Evolutionary conservation across 1,140 invertebrate genomes (phyloP), one percentile per base, ranked within the genome.

Genomic region (Onthophagus taurus): DNA sequence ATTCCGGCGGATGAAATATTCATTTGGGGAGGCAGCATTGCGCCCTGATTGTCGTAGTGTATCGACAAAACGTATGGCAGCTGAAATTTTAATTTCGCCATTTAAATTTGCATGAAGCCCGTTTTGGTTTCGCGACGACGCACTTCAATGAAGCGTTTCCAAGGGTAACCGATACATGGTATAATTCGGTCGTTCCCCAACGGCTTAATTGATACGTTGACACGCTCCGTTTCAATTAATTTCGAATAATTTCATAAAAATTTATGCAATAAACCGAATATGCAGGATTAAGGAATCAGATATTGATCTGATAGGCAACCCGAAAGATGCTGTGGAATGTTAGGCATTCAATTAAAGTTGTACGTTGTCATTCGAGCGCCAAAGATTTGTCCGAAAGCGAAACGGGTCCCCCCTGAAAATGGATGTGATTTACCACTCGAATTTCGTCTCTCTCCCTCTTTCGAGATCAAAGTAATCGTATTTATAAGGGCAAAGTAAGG

Each of bases 1-100:
- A 76, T 67, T 26, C 86, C 86, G 42, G 72, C 75, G 46, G 77
- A 76, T 18, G 84, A 80, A 52, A 91, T 86, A 67, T 88, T 89
- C 49, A 89, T 76, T 54, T 78, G 76, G 12, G 86, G 86, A 36
- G 76, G 74, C 47, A 77, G 64, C 65, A 89, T 75, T 38, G 84
- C 85, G 49, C 75, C 76, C 45, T 72, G 66, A 59, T 77, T 78
- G 65, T 87, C 82, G 71, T 85, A 80, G 60, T 84, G 76, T 65
- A 87, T 71, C 48, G 75, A 76, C 69, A 89, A 80, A 51, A 78
- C 75, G 66, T 89, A 89, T 47, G 77, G 73, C 53, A 86, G 66
- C 83, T 87, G 69, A 57, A 66, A 35, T 19, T 35, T 17, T 17
- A 36, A 20, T 36, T 20, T 11, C 16, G 24, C 24, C 17, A 20